These are phyloP conservation scores for Formica aserva DNA, from an alignment of 2,888 invertebrate species.

Conservation along the genomic window DNA sequence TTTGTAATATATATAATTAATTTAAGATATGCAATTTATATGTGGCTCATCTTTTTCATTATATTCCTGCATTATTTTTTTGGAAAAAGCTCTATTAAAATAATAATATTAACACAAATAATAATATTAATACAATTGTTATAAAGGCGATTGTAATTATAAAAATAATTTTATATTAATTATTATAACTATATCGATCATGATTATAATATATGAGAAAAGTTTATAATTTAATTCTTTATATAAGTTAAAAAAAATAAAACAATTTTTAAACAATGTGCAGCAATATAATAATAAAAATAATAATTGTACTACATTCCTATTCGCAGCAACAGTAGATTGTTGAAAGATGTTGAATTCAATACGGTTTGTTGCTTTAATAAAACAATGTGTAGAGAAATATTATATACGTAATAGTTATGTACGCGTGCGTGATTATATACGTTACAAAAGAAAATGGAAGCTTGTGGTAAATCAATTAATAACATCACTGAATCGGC, in stretches of 20 bases:
- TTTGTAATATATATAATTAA: not conserved
- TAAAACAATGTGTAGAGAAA: no score
- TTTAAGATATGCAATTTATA: not conserved
- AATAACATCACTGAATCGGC: no score
- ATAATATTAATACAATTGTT: not conserved
- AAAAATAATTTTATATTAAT: conserved; percentile 23
- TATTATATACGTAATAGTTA: no score
- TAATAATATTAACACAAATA: not conserved
- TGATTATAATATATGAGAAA: not conserved
- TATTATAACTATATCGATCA: not conserved
- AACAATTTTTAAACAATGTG: not conserved
- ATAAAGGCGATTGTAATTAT: not conserved
- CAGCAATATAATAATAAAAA: conserved; percentile 19
- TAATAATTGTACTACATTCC: not conserved
- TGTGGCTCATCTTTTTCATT: not conserved
- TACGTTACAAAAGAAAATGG: no score
- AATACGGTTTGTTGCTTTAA: conserved; percentile 4
- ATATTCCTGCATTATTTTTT: conserved; percentile 8
- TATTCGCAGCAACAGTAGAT: not conserved
- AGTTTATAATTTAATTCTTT: not conserved
- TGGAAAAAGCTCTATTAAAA: not conserved
- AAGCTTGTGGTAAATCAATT: no score
- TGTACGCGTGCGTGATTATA: no score
- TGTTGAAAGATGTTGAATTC: not conserved
- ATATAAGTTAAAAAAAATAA: not conserved